Base-by-base conservation (phyloP, 2,888 invertebrate genomes). In the Terebella lapidaria region DNA sequence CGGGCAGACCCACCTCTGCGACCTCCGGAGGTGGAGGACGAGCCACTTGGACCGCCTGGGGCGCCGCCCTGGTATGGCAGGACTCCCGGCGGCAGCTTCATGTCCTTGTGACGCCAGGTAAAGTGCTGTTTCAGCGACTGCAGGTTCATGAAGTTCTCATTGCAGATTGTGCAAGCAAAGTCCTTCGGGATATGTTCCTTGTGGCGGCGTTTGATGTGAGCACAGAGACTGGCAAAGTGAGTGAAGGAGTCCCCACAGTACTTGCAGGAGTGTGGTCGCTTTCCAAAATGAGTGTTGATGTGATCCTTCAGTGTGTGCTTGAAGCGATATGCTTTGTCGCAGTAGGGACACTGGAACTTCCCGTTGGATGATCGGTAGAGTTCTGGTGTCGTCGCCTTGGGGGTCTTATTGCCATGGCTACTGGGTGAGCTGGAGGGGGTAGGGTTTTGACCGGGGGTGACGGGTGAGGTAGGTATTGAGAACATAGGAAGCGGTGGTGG, bases 271-370 rank as follows among this genome's bases (percentile, higher is more conserved):
- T 67, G 67, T 3, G 67, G 67, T 10, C 66, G 58, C 30, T 58
- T 58, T 4, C 66, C 67, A 2, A 61, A 51, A 42, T 66, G 67
- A 51, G 60, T 67, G 58, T 67, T 67, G 47, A 67, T 58, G 54
- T 67, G 67, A 26, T 67, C 67, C 45, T 67, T 67, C 26, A 67
- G 59, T 3, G 67, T 67, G 46, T 67, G 67, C 47, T 66, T 67
- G 53, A 66, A 67, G 55, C 57, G 59, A 57, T 67, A 67, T 1
- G 62, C 54, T 46, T 67, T 67, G 29, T 58, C 61, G 45, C 67
- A 67, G 55, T 64, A 64, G 1, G 66, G 67, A 51, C 67, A 67
- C 35, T 61, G 62, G 46, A 66, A 67, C 61, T 63, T 66, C 20
- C 65, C 67, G 24, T 60, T 54, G 4, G 55, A 29, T 3, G 63